Base-by-base conservation (phyloP, 2,797 vertebrate genomes). In the Mareca strepera region DNA sequence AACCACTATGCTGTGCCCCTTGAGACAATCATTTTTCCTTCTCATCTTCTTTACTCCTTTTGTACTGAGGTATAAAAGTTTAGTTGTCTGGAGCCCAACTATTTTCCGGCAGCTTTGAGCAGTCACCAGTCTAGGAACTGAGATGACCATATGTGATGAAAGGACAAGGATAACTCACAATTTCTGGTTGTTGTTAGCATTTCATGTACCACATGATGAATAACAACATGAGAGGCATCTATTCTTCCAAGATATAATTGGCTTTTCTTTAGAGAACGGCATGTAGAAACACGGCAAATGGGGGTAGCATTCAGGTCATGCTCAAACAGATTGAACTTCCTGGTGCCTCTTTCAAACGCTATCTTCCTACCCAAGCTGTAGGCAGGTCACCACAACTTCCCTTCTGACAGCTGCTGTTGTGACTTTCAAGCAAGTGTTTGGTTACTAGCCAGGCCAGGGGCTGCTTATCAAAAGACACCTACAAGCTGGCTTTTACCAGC, bases 221-320 rank as follows among this genome's bases (percentile, higher is more conserved):
- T 76, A 96, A 94, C 83, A 92, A 93, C 80, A 86, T 31, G 55
- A 95, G 92, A 94, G 81, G 83, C 63, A 59, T 33, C 63, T 76
- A 94, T 94, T 96, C 90, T 96, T 94, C 93, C 59, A 62, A 94
- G 93, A 94, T 33, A 90, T 52, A 94, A 90, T 84, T 92, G 83
- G 29, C 69, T 90, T 96, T 94, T 94, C 92, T 96, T 84, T 75
- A 67, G 86, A 94, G 80, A 86, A 86, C 0, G 0, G 9, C 8
- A 1, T 9, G 73, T 67, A 91, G 82, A 50, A 91, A 75, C 53
- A 92, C 82, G 86, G 91, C 94, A 92, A 83, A 43, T 1, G 1
- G 18, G 68, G 88, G 94, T 93, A 88, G 92, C 46, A 8, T 77
- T 94, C 83, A 90, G 94, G 94, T 94, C 86, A 90, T 1, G 9